Evolutionary conservation across 2,888 invertebrate species (phyloP), one percentile per base, ranked within the genome.

Genomic region (Calameuta idolon): DNA sequence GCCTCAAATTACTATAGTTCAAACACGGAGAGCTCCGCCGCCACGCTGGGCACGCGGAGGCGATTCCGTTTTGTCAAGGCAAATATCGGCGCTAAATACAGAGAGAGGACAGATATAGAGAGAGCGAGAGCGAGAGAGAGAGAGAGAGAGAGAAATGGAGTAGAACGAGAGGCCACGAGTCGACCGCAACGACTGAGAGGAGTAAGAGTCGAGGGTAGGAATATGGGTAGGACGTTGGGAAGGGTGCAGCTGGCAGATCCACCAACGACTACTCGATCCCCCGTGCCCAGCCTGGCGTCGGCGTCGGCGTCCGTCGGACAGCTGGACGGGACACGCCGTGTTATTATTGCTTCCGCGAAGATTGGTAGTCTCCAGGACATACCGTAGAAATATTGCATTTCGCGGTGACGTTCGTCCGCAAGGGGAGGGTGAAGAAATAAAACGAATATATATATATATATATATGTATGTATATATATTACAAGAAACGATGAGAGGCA

Each of bases 1-100:
- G 89, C 89, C 89, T 90, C 89, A 90, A 90, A 91, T 91, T 90
- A 90, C 89, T 89, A 88, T 88, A 89, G 89, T 89, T 90, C 90
- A 91, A 91, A 90, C 87, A 89, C 87, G 81, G 79, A 55, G 55
- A 84, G 86, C 85, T 85, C 79, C 82, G 69, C 84, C 80, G 79
- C 75, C 69, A 37, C 73, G 79, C 81, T 80, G 82, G 80, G 81
- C 83, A 83, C 82, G 82, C 85, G 81, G 84, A 85, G 87, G 87
- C 89, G 88, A 90, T 89, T 88, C 85, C 87, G 88, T 90, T 90
- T 87, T 87, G 88, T 88, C 85, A 86, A 87, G 87, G 87, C 87
- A 87, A 89, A 90, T 88, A 89, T 89, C 88, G 86, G 82, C 80
- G 83, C 81, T 83, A 81, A 84, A 83, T 84, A 84, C 83, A 83